These are phyloP conservation scores for Plectropomus leopardus DNA, from an alignment of 2,113 vertebrate species.

Conservation along the genomic window DNA sequence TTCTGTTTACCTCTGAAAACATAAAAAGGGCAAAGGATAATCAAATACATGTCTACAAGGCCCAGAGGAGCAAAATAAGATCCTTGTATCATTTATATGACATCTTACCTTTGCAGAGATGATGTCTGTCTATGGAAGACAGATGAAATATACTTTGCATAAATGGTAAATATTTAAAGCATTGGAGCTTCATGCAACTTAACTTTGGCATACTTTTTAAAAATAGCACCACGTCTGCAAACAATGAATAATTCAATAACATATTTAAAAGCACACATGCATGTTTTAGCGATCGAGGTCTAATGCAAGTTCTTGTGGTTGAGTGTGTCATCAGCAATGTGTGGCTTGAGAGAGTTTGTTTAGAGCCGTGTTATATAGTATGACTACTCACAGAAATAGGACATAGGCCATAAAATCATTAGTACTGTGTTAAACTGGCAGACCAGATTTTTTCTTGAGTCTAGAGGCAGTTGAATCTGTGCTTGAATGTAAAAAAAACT, in stretches of 20 bases:
- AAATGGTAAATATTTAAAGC: slow-evolving; percentile 69
- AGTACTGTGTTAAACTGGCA: background rate
- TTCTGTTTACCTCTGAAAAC: slow-evolving; percentile 1
- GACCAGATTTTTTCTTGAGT: background rate
- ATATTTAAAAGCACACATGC: slow-evolving; percentile 70
- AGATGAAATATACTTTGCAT: slow-evolving; percentile 47
- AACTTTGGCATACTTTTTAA: slow-evolving; percentile 63
- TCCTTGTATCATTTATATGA: slow-evolving; percentile 58
- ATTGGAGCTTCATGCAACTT: slow-evolving; percentile 33
- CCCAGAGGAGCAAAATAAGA: slow-evolving; percentile 9
- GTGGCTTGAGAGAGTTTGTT: background rate
- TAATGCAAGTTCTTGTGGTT: slow-evolving; percentile 50
- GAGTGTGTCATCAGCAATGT: background rate
- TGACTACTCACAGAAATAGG: background rate
- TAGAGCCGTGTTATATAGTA: no score
- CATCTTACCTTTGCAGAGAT: slow-evolving; percentile 43
- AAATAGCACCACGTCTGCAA: slow-evolving; percentile 69
- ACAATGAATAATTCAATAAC: slow-evolving; percentile 77
- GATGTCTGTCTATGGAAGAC: slow-evolving; percentile 35
- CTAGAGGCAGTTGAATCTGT: background rate
- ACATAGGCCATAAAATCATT: background rate
- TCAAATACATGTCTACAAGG: slow-evolving; percentile 19
- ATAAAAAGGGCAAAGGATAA: slow-evolving; percentile 11
- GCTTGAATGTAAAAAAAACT: no score
- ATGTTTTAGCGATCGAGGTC: slow-evolving; percentile 60